Percentiles rank a stretch among this genome's conserved stretches.
phyloP scores from a whole-genome alignment of 2,888 invertebrate genomes.

The Yponomeuta cagnagella region DNA sequence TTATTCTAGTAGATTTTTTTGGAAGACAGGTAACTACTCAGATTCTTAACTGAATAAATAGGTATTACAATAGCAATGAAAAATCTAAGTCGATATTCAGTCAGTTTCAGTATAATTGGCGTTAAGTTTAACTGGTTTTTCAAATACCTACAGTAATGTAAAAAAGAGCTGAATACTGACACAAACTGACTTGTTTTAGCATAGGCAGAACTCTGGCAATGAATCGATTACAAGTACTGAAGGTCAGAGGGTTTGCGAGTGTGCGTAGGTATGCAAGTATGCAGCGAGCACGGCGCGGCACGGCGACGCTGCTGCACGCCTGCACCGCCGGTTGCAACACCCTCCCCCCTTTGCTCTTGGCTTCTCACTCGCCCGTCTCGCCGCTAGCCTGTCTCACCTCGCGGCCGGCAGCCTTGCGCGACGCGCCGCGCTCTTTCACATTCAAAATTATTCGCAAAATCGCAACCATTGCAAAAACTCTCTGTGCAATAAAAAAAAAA shows the following conservation, averaged over 20 bases:
- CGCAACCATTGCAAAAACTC: conserved; percentile 74
- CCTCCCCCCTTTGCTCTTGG: conserved; percentile 74
- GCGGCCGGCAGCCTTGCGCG: conserved; percentile 76
- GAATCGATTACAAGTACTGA: conserved; percentile 69
- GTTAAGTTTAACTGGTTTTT: background rate
- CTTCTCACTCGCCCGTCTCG: conserved; percentile 74
- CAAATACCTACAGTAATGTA: background rate
- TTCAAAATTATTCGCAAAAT: conserved; percentile 76
- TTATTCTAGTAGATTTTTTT: background rate
- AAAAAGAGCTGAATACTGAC: conserved; percentile 17
- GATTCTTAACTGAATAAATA: too few relatives aligned
- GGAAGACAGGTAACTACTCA: too few relatives aligned
- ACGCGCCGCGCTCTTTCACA: conserved; percentile 75
- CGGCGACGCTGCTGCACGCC: conserved; percentile 75
- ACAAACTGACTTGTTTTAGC: conserved; percentile 16
- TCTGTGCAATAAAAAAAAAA: conserved; percentile 66
- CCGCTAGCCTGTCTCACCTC: conserved; percentile 76
- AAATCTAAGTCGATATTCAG: background rate
- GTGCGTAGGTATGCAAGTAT: conserved; percentile 72
- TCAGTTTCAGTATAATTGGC: background rate
- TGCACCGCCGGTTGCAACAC: conserved; percentile 73
- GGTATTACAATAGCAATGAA: too few relatives aligned
- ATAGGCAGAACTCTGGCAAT: conserved; percentile 54
- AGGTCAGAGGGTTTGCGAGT: conserved; percentile 69
- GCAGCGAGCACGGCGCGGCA: conserved; percentile 67